Conservation (phyloP, 2,888 invertebrate species). For the Volucella inanis region DNA sequence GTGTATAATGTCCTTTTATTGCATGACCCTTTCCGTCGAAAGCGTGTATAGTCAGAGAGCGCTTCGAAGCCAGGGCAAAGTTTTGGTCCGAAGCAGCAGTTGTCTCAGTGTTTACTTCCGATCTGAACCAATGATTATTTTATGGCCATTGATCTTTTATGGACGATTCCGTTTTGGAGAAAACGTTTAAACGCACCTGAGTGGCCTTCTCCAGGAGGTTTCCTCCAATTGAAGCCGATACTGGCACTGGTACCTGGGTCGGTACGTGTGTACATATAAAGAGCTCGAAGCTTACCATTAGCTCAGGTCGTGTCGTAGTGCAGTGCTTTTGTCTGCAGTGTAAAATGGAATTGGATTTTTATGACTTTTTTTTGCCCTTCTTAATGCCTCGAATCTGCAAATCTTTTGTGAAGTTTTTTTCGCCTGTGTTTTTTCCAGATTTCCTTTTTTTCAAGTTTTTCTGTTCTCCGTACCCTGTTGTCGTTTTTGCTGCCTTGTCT, state of each 20-base stretch:
- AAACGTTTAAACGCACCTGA: slow-evolving; percentile 75
- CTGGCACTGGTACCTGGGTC: too few relatives aligned
- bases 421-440: background rate
- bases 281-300: slow-evolving; percentile 15
- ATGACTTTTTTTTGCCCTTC: slow-evolving; percentile 43
- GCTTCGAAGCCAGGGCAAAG: slow-evolving; percentile 54
- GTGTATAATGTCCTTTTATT: slow-evolving; percentile 74
- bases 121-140: slow-evolving; percentile 75
- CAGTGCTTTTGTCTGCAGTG: slow-evolving; percentile 70
- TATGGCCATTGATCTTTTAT: slow-evolving; percentile 77
- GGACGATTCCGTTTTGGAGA: slow-evolving; percentile 73
- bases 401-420: slow-evolving; percentile 55
- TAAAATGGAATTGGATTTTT: slow-evolving; percentile 72
- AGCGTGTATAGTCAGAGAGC: background rate
- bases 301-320: slow-evolving; percentile 59
- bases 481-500: slow-evolving; percentile 30
- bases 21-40: slow-evolving; percentile 64
- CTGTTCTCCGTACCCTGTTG: slow-evolving; percentile 2
- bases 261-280: slow-evolving; percentile 5
- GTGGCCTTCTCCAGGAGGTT: slow-evolving; percentile 63
- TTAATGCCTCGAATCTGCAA: background rate
- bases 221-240: slow-evolving; percentile 27
- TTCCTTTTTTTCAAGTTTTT: slow-evolving; percentile 13
- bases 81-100: slow-evolving; percentile 69
- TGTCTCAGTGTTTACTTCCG: slow-evolving; percentile 75